These are phyloP conservation scores for Drosophila teissieri DNA, from an alignment of 1,140 invertebrate species.

Conservation along the genomic window DNA sequence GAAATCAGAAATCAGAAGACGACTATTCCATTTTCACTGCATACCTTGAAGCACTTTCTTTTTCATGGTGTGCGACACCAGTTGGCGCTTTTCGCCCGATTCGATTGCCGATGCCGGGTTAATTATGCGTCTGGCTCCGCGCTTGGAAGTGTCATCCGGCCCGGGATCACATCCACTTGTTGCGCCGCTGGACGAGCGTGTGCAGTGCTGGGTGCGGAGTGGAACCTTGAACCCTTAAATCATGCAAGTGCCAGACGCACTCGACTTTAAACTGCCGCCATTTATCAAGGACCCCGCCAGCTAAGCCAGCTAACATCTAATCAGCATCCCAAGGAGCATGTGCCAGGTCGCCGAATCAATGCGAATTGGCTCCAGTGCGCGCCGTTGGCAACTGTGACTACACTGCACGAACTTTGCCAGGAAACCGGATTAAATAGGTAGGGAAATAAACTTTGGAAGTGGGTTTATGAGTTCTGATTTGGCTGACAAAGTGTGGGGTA, in stretches of 20 bases:
- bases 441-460: background rate
- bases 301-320: constrained; percentile 74
- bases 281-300: constrained; percentile 62
- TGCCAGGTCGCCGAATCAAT: constrained; percentile 68
- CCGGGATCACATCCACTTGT: constrained; percentile 26
- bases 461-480: too few relatives aligned
- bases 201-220: background rate
- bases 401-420: background rate
- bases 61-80: background rate
- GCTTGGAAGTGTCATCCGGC: constrained; percentile 21
- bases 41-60: background rate
- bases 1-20: too few relatives aligned
- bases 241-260: constrained; percentile 61
- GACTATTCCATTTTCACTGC: too few relatives aligned
- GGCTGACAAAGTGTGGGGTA: too few relatives aligned
- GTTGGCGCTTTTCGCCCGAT: background rate
- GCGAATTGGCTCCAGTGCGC: constrained; percentile 58
- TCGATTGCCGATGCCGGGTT: constrained; percentile 39
- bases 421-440: background rate
- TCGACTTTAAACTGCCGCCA: constrained; percentile 57
- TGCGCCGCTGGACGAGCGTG: constrained; percentile 31
- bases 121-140: constrained; percentile 71
- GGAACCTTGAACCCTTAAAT: constrained; percentile 74
- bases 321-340: constrained; percentile 60
- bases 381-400: constrained; percentile 60